Base-by-base conservation (phyloP, 2,113 vertebrate genomes). In the Esox niger region DNA sequence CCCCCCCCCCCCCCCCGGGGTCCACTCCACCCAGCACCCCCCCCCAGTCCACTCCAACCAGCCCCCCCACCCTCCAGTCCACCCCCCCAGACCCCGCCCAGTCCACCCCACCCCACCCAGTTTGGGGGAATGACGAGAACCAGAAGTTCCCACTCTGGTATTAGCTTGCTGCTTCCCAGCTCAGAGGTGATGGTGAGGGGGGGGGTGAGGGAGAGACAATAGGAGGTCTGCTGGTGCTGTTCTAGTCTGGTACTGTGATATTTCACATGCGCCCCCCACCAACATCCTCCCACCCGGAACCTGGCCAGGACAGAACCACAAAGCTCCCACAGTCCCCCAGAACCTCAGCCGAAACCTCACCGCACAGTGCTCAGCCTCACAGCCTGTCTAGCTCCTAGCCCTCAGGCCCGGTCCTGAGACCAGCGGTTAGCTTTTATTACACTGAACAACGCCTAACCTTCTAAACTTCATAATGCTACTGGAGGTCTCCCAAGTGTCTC, bases 361-460 rank as follows among this genome's bases (percentile, higher is more conserved):
- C n/a, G n/a, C n/a, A n/a, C n/a, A n/a, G n/a, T n/a, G n/a, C n/a
- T n/a, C n/a, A n/a, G n/a, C n/a, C n/a, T n/a, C n/a, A n/a, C n/a
- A n/a, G n/a, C n/a, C n/a, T n/a, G n/a, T n/a, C n/a, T n/a, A n/a
- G n/a, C n/a, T n/a, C n/a, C n/a, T n/a, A n/a, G n/a, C n/a, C n/a
- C n/a, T n/a, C n/a, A n/a, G n/a, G n/a, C n/a, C n/a, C n/a, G 74
- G 80, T 64, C 79, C 84, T 86, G 84, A 84, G 72, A 80, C 81
- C 69, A 47, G 86, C 66, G 88, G 84, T 87, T 87, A 81, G 55
- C n/a, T 87, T 91, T 91, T 86, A 88, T 85, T 88, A 82, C 86
- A 84, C 82, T 89, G 88, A 89, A 87, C 87, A 84, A 70, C 71
- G 69, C 71, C 82, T 88, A 75, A 81, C 84, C 84, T 86, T 86